Evolutionary conservation across 2,888 invertebrate genomes (phyloP), one percentile per base, ranked within the genome.

Genomic region (Troglohyphantes excavatus): DNA sequence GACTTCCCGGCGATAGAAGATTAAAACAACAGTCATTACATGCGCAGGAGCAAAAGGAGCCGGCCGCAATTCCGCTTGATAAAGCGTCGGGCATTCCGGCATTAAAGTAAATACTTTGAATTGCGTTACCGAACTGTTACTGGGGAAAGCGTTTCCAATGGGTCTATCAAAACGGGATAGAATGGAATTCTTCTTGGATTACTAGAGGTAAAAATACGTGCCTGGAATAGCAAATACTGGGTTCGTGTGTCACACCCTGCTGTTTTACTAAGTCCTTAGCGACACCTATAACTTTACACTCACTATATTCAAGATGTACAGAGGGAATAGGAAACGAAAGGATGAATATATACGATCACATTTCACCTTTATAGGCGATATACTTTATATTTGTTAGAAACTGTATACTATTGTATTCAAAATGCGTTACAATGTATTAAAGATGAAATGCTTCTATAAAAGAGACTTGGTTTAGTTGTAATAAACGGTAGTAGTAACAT

Each of bases 11-110:
- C 43, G 39, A 81, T 53, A 68, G 68, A 53, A 81, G 81, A 81
- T 81, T 68, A 68, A 68, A 68, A 81, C 81, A 81, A 81, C 79
- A 81, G 68, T 81, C 79, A 81, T 81, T 81, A 81, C 79, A 78
- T 39, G n/a, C 7, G 27, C 61, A 27, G n/a, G 39, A 78, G 72
- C 72, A 75, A 75, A 75, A 75, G 67, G 39, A 78, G 43, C 39
- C 23, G 26, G 19, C 43, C 78, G 43, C 78, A 43, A 65, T 78
- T 78, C 23, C 65, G 65, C 78, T 65, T 78, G 81, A 81, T 81
- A 81, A 78, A 65, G 65, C 43, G 39, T 43, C 9, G 43, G 65
- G 76, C 67, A 75, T 67, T 67, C 63, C 46, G 67, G 68, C 81
- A 68, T 81, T 68, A 81, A 81, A 81, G 81, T 81, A 81, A 81